Base-by-base conservation (phyloP, 2,113 vertebrate species). In the Sorex araneus region DNA sequence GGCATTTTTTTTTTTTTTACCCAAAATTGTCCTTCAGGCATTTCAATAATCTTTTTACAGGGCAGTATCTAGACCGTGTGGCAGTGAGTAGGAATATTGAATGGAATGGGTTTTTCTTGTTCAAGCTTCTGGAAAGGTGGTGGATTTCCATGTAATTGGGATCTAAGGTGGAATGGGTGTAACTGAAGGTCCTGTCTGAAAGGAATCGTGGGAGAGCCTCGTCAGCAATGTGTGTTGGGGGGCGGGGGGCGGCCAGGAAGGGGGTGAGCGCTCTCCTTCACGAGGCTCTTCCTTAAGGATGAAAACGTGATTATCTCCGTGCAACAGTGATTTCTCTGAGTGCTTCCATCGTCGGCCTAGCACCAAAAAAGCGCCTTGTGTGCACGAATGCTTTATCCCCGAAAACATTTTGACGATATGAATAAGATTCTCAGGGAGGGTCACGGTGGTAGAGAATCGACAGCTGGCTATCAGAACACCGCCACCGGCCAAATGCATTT, bases 1-100 rank as follows among this genome's bases (percentile, higher is more conserved):
- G 96, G 94, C 96, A 97, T 97, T 95, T 96, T 95, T 97, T 95
- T 96, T 95, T 97, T 98, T 98, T 97, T 95, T 96, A 97, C 86
- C 93, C 95, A 96, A 95, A 96, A 97, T 94, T 97, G 97, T 97
- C 98, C 97, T 98, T 98, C 97, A 98, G 97, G 96, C 95, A 93
- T 97, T 98, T 96, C 81, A 96, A 74, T 98, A 98, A 98, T 98
- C 98, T 97, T 96, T 97, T 98, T 98, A 97, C 96, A 81, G 96
- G 97, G 96, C 96, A 96, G 97, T 97, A 98, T 97, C 97, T 97
- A 97, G 97, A 97, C 97, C 97, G 97, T 97, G 97, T 97, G 97
- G 92, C 96, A 97, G 96, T 95, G 95, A 97, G 95, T 64, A 86
- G 85, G 94, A 96, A 96, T 18, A 92, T 21, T 84, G 95, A 96